Evolutionary conservation across 2,797 vertebrate species (phyloP).

Genomic region (Enteromius anoplus): DNA sequence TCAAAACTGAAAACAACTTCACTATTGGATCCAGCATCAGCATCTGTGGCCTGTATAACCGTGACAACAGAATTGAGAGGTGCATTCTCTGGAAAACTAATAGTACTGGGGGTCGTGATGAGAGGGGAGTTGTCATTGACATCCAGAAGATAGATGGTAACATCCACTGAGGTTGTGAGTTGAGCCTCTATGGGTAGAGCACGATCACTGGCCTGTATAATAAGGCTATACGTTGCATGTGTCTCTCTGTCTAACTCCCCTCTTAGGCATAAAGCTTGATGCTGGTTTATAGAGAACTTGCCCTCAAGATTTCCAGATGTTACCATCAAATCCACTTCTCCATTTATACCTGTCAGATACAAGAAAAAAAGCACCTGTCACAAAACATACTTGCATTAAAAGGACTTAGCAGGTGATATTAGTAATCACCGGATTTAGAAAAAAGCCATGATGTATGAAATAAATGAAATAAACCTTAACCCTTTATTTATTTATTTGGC

Average conservation of each 20-base stretch:
- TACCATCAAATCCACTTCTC: slow-evolving; percentile 66
- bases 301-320: slow-evolving; percentile 65
- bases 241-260: slow-evolving; percentile 74
- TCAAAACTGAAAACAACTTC: slow-evolving; percentile 72
- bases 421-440: background rate
- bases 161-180: slow-evolving; percentile 68
- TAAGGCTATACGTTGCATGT: slow-evolving; percentile 70
- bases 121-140: slow-evolving; percentile 77
- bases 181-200: slow-evolving; percentile 61
- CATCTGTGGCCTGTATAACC: slow-evolving; percentile 70
- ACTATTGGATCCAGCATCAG: slow-evolving; percentile 71
- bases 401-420: background rate
- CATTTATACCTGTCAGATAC: slow-evolving; percentile 68
- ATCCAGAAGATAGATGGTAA: slow-evolving; percentile 69
- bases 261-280: slow-evolving; percentile 69
- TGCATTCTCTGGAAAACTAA: slow-evolving; percentile 71
- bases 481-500: background rate
- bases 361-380: slow-evolving; percentile 45
- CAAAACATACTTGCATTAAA: background rate
- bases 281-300: slow-evolving; percentile 67
- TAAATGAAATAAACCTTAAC: background rate
- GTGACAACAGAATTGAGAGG: slow-evolving; percentile 67
- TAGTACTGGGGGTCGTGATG: slow-evolving; percentile 65
- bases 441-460: background rate
- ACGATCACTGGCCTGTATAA: slow-evolving; percentile 71